These are phyloP conservation scores for Liasis olivaceus DNA, from an alignment of 2,797 vertebrate species.

Conservation along the genomic window DNA sequence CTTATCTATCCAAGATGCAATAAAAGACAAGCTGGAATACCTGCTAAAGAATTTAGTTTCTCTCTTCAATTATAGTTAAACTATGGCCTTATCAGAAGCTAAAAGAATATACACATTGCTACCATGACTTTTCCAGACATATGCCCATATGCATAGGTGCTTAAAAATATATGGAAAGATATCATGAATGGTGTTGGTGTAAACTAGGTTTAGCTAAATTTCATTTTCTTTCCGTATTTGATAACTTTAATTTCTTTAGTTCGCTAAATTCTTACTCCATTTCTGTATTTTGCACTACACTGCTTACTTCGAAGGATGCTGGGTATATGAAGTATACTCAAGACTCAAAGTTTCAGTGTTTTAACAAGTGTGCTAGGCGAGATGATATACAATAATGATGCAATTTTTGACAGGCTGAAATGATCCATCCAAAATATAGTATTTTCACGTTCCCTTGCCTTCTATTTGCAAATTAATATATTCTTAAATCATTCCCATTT, in stretches of 20 bases:
- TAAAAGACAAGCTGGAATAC: not conserved
- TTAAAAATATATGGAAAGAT: not conserved
- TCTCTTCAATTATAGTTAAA: not conserved
- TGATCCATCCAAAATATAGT: not conserved
- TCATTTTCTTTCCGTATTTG: not conserved
- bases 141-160: not conserved
- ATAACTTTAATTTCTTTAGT: not conserved
- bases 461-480: slow-evolving; percentile 13
- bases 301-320: not conserved
- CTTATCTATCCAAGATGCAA: not conserved
- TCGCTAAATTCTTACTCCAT: not conserved
- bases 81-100: not conserved
- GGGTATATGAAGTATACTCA: not conserved
- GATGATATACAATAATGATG: slow-evolving; percentile 30
- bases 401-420: slow-evolving; percentile 46
- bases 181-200: not conserved
- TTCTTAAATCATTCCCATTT: not conserved
- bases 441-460: not conserved
- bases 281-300: not conserved
- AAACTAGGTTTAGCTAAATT: not conserved
- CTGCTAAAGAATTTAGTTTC: not conserved
- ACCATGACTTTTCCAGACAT: not conserved
- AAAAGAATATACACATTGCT: not conserved
- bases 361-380: not conserved
- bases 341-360: not conserved